Evolutionary conservation across 2,797 vertebrate genomes (phyloP).

Genomic region (Tapera naevia): DNA sequence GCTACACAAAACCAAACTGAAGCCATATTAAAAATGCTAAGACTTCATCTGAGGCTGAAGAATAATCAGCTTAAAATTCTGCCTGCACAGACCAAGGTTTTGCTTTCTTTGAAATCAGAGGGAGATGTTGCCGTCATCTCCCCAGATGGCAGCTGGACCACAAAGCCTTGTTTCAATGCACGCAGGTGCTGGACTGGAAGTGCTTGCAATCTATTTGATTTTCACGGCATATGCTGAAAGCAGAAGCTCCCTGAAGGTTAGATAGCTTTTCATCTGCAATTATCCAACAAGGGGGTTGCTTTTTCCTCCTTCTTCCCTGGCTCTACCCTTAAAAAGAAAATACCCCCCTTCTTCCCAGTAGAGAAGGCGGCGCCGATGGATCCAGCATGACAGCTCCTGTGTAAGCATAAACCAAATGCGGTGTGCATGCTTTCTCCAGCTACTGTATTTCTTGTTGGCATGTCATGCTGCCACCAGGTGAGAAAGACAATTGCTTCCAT

Average conservation of each 20-base stretch:
- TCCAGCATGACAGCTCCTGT: neutral
- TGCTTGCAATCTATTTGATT: neutral
- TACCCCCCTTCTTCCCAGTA: neutral
- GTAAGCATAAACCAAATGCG: neutral
- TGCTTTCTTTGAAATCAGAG: neutral
- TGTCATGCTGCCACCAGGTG: neutral
- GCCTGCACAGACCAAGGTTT: neutral
- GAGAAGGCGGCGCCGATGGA: neutral
- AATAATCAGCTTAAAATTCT: slow-evolving; percentile 51
- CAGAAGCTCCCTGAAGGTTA: neutral
- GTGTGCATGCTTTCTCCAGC: neutral
- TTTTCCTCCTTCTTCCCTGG: neutral
- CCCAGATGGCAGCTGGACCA: neutral
- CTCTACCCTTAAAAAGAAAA: neutral
- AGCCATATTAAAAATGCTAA: slow-evolving; percentile 23
- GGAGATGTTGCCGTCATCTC: neutral
- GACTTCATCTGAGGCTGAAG: neutral
- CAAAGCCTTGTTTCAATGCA: neutral
- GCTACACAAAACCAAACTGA: neutral
- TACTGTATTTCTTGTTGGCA: neutral
- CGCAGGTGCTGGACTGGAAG: neutral
- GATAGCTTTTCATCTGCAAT: neutral
- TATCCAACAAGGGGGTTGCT: neutral
- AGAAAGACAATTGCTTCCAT: neutral
- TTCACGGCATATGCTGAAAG: neutral